Base-by-base conservation (phyloP, 2,113 vertebrate genomes). In the Pongo abelii region DNA sequence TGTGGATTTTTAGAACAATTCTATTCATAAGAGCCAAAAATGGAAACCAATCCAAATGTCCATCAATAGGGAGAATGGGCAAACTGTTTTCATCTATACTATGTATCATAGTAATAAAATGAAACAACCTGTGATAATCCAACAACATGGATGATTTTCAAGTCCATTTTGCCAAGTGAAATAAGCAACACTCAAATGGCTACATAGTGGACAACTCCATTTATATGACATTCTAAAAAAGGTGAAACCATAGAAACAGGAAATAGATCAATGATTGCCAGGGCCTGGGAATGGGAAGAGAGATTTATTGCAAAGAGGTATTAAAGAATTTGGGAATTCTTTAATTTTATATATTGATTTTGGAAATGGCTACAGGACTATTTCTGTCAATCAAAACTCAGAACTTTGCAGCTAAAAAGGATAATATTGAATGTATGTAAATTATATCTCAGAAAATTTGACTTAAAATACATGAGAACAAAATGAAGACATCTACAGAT, bases 401-500 rank as follows among this genome's bases (percentile, higher is more conserved):
- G 83, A 46, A 61, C 67, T 55, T 30, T 16, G 72, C 23, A 69
- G 89, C 22, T 50, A 1, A 55, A 87, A 77, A 69, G 23, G 67
- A 77, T 77, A 52, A 55, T 89, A 94, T 89, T 89, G 96, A 87
- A 86, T 46, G 30, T 89, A 75, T 81, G 55, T 81, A 43, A 91
- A 92, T 93, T 52, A 85, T n/a, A 89, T 7, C 69, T 55, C 89
- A 72, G 96, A 75, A 89, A 92, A 40, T 50, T 27, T 80, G 52
- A 48, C 64, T 84, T 72, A 59, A 95, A 97, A 95, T 95, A 89
- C 64, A 67, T 50, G 18, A 79, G 59, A 43, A 48, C 46, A 75
- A 93, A 94, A 95, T 74, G 64, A 95, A 79, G 74, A 46, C 59
- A 80, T 93, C 91, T 93, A 81, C 35, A 67, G 52, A 84, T 88